Percentiles rank a stretch among this genome's conserved stretches.
Conservation (phyloP, 2,113 vertebrate genomes). For the Pygoscelis adeliae region DNA sequence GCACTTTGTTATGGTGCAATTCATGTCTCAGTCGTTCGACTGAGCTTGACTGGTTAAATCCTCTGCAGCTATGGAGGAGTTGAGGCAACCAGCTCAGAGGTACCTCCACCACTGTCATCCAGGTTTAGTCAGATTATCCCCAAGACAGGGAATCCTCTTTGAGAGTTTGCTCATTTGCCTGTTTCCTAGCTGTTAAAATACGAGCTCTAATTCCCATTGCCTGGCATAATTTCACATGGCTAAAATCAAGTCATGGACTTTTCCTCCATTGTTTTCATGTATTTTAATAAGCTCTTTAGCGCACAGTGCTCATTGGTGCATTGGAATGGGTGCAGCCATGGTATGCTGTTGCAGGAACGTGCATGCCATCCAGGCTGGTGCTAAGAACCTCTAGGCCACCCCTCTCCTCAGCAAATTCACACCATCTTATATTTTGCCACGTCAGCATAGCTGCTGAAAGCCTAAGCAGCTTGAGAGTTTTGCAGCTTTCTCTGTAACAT, state of each 20-base stretch:
- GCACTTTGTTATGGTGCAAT: not conserved
- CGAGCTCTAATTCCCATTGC: rapidly evolving
- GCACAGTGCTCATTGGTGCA: not conserved
- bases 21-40: rapidly evolving
- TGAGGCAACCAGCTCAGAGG: not conserved
- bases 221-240: rapidly evolving
- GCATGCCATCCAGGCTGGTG: not conserved
- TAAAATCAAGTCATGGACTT: not conserved
- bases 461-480: not conserved
- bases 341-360: not conserved
- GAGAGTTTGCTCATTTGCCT: not conserved
- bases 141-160: not conserved
- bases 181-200: not conserved
- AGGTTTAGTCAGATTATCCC: not conserved
- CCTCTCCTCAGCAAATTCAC: not conserved
- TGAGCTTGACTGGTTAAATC: not conserved
- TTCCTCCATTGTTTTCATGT: not conserved
- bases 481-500: not conserved
- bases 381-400: not conserved
- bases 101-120: rapidly evolving
- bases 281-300: not conserved
- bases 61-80: not conserved
- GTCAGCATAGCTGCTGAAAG: not conserved
- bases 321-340: not conserved
- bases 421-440: not conserved